phyloP scores from a whole-genome alignment of 2,888 invertebrate genomes.

The Trichogramma dendrolimi region DNA sequence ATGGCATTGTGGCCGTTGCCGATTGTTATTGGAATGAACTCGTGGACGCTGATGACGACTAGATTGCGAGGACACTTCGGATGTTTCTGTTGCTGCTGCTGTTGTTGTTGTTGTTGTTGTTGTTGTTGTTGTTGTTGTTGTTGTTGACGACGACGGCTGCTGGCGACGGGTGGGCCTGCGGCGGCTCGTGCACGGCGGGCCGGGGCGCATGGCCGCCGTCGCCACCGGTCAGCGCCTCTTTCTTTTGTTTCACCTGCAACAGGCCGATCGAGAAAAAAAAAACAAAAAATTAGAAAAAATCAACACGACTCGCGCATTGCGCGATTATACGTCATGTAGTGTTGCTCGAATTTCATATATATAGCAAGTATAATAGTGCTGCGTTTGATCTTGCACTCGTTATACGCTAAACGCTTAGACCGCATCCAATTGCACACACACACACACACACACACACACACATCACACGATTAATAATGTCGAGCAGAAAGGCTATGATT shows the following conservation, averaged over 20 bases:
- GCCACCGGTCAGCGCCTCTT: constrained; percentile 53
- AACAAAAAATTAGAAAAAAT: too few relatives aligned
- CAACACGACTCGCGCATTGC: too few relatives aligned
- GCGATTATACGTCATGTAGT: too few relatives aligned
- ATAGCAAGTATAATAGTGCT: too few relatives aligned
- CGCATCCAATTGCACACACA: too few relatives aligned
- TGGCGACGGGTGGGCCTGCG: constrained; percentile 52
- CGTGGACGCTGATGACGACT: constrained; percentile 15
- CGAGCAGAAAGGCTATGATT: too few relatives aligned
- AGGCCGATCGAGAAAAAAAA: too few relatives aligned
- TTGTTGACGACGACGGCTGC: constrained; percentile 32
- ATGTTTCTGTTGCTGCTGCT: constrained; percentile 18
- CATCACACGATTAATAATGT: too few relatives aligned
- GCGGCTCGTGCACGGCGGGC: constrained; percentile 56
- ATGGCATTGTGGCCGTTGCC: not conserved
- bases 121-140: constrained; percentile 21
- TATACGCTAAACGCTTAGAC: too few relatives aligned
- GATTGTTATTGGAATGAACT: not conserved
- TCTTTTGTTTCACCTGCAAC: constrained; percentile 42
- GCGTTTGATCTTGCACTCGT: too few relatives aligned
- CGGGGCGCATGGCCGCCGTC: constrained; percentile 62
- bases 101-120: constrained; percentile 14
- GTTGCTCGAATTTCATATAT: too few relatives aligned
- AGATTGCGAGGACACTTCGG: constrained; percentile 21
- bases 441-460: too few relatives aligned